Base-by-base conservation (phyloP, 2,888 invertebrate species). In the Apamea crenata region DNA sequence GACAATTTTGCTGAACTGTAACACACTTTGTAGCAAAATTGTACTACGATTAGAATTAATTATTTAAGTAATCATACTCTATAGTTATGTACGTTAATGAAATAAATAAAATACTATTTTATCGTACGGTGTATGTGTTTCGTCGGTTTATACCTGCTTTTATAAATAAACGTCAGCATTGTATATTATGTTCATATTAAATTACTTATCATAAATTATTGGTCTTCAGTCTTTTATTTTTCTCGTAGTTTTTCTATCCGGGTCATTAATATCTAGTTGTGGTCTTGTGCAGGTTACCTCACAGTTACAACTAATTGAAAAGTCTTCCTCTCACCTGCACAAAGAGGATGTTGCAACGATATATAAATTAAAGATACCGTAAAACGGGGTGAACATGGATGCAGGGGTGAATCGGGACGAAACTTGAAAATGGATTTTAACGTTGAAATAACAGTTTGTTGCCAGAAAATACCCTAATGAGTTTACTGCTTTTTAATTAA, bases 121-220 rank as follows among this genome's bases (percentile, higher is more conserved):
- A 94, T 92, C 90, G 94, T 94, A 93, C 91, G 94, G 95, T 95
- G 94, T 94, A 94, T 93, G 94, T 95, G 94, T 96, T 92, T 94
- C 93, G 94, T 94, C 95, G 92, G 94, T 96, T 96, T 96, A 94
- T 96, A 96, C 94, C 93, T 93, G 96, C 96, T 96, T 96, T 96
- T 96, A 95, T 96, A 96, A 95, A 95, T 96, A 95, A 96, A 96
- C 93, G 93, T 95, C 94, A 92, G 94, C 96, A 95, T 95, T 96
- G 96, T 96, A 96, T 96, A 96, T 96, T 96, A 96, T 95, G 96
- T 96, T 96, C 94, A 96, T 96, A 96, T 95, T 96, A 96, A 96
- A 96, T 93, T 93, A 95, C 92, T 91, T 95, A 95, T 92, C 92
- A 89, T 91, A 93, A 90, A 83, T 61, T 80, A 83, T 61, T 80